Evolutionary conservation across 1,140 invertebrate species (phyloP).

Genomic region (Lepidurus arcticus): DNA sequence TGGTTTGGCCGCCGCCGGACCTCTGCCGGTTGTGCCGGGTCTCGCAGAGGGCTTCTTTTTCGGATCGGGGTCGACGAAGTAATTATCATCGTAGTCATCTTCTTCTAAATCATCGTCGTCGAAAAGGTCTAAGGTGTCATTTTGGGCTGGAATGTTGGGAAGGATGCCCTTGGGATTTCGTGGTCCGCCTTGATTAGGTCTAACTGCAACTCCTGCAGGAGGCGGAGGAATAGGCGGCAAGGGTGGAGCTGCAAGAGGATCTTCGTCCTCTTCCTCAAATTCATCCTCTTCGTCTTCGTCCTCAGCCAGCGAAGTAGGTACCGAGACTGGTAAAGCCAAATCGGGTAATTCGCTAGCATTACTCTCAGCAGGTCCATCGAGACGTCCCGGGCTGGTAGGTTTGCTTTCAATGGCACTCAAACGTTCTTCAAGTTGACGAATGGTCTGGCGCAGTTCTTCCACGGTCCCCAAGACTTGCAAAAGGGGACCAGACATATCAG

Average conservation of each 20-base stretch:
- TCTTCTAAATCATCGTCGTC: background rate
- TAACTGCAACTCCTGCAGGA: background rate
- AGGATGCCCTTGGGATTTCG: background rate
- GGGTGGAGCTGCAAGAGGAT: background rate
- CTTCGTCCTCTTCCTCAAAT: background rate
- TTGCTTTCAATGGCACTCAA: background rate
- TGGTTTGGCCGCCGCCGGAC: background rate
- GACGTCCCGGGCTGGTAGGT: background rate
- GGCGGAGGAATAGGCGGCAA: background rate
- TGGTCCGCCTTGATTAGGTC: background rate
- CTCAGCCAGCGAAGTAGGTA: background rate
- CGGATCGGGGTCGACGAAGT: background rate
- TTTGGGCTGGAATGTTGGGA: background rate
- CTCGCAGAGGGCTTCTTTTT: background rate
- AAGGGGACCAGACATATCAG: background rate
- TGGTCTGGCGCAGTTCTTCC: background rate
- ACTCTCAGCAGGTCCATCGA: background rate
- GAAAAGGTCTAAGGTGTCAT: background rate
- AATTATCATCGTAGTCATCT: background rate
- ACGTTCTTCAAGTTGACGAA: constrained; percentile 11
- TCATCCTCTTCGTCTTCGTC: background rate
- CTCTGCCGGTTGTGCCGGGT: background rate
- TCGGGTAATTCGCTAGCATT: background rate
- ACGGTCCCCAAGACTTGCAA: background rate
- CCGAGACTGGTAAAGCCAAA: background rate